Conservation (phyloP, 2,888 invertebrate species). For the Cheilosia impressa region DNA sequence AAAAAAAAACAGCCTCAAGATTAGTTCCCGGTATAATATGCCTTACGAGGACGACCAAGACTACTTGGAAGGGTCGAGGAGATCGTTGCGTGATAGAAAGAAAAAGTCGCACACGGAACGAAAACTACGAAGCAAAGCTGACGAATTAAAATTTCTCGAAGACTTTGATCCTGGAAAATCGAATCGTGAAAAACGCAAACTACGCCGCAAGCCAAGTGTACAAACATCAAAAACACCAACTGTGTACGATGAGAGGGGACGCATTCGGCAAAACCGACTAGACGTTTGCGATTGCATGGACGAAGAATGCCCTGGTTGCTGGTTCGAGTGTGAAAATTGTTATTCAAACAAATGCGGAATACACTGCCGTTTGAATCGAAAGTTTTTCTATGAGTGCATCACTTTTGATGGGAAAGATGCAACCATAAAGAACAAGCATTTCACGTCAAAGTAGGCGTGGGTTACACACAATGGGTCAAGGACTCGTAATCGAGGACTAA, state of each 20-base stretch:
- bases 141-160: constrained; percentile 76
- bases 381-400: constrained; percentile 91
- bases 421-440: constrained; percentile 78
- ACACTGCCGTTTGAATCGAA: constrained; percentile 91
- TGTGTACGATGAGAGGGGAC: constrained; percentile 89
- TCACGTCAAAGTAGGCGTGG: constrained; percentile 36
- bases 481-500: too few species aligned
- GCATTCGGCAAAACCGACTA: constrained; percentile 86
- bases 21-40: constrained; percentile 65
- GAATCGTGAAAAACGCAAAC: constrained; percentile 90
- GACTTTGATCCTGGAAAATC: constrained; percentile 82
- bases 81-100: constrained; percentile 78
- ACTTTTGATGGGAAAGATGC: constrained; percentile 91
- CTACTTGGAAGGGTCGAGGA: constrained; percentile 71
- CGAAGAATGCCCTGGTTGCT: constrained; percentile 91
- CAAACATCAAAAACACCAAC: constrained; percentile 66
- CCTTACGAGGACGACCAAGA: constrained; percentile 76
- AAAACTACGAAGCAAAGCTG: constrained; percentile 75
- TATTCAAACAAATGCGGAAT: constrained; percentile 90
- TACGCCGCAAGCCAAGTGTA: constrained; percentile 85
- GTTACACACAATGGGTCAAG: not conserved
- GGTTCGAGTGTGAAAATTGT: constrained; percentile 91
- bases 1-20: constrained; percentile 29
- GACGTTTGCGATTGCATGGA: constrained; percentile 95
- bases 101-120: constrained; percentile 77